Percentiles rank a stretch among this genome's conserved stretches.
Conservation (phyloP, 2,113 vertebrate genomes). For the Anser brachyrhynchus region DNA sequence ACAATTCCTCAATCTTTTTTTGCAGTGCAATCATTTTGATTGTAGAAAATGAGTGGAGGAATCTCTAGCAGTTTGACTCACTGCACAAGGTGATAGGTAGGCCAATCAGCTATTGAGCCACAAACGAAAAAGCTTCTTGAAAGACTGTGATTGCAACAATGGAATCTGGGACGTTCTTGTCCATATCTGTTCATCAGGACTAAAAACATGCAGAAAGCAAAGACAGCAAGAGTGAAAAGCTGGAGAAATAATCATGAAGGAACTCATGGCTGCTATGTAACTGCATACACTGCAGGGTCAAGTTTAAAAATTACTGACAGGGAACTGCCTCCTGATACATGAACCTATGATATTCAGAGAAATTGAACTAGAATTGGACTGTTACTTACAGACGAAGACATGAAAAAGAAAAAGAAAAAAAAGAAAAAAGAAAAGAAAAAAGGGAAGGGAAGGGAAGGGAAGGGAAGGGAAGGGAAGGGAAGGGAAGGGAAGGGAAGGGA, state of each 20-base stretch:
- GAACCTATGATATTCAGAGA: neutral
- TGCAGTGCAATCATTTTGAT: neutral
- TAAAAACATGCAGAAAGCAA: neutral
- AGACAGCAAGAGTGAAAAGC: neutral
- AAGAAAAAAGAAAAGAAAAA: too few relatives aligned
- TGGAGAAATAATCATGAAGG: neutral
- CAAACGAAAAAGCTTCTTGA: neutral
- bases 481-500: too few relatives aligned
- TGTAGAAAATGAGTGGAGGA: neutral
- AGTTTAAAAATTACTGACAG: neutral
- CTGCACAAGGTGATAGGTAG: neutral
- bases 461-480: too few relatives aligned
- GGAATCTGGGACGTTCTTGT: neutral
- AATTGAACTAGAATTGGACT: neutral
- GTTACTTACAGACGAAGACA: neutral
- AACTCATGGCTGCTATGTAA: fast-evolving
- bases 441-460: too few relatives aligned
- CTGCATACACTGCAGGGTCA: neutral
- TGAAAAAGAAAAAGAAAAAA: too few relatives aligned
- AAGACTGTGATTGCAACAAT: neutral
- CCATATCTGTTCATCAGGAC: neutral
- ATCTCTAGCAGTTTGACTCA: neutral
- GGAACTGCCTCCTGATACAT: neutral
- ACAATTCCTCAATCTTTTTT: neutral
- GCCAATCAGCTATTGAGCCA: neutral